Evolutionary conservation across 2,113 vertebrate genomes (phyloP), one percentile per base, ranked within the genome.

Genomic region (Chaenogobius annularis): DNA sequence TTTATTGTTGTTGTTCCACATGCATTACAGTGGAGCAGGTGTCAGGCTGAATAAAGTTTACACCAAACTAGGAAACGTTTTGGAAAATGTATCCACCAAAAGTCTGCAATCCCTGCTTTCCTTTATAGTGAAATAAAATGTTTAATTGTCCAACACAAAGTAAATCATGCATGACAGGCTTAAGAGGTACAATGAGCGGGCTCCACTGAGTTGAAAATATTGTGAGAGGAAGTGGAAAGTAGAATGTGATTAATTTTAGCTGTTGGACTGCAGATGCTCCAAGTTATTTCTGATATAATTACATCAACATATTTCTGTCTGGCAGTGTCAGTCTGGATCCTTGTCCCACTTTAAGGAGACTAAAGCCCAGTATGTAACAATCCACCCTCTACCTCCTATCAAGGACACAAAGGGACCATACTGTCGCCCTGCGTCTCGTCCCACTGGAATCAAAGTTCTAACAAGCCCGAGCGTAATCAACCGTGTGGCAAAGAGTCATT

Each of bases 121-220:
- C 52, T 66, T 73, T 63, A 14, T 66, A 14, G 52, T 62, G 40
- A 48, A 55, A 7, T 68, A 62, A 54, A 77, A 83, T 74, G 74
- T 63, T 79, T 70, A 81, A 79, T 81, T 69, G 76, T 79, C 74
- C 70, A 82, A 70, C 78, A 81, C 65, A 66, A 69, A 74, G 75
- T 14, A 82, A 67, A 78, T 66, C 69, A 82, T 72, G 84, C 71
- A 79, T 82, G 79, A 82, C 13, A 59, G 64, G 65, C 63, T 69
- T 66, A 74, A 76, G 65, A 73, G 68, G 79, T 78, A 70, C 67
- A 84, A 63, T 72, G 76, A 71, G 73, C 63, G 66, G 79, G 77
- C 79, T 78, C 70, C 73, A 76, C 66, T 73, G 66, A 67, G 55
- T 63, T 77, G 70, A 80, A 76, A 63, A 50, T 70, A 81, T 66